Percentiles rank a stretch among this genome's conserved stretches.
Conservation (phyloP, 1,140 invertebrate genomes). For the Halesus radiatus region DNA sequence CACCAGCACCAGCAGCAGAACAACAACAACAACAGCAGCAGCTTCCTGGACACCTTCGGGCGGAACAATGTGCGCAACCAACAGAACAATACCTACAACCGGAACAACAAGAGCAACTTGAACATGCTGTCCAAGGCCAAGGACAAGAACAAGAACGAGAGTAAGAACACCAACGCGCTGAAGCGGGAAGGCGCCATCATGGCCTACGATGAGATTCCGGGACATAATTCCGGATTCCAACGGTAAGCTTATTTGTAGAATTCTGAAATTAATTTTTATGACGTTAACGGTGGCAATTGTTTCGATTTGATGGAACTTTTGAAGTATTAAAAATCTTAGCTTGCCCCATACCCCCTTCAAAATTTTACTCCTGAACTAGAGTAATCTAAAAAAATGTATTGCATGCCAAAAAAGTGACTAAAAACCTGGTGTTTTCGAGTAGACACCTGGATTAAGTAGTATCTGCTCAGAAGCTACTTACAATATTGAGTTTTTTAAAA, state of each 20-base stretch:
- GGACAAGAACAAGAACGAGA: slow-evolving; percentile 65
- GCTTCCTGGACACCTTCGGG: slow-evolving; percentile 54
- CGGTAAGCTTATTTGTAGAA: slow-evolving; percentile 62
- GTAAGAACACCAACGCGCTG: slow-evolving; percentile 61
- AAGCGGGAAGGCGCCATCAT: slow-evolving; percentile 65
- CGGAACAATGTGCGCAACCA: slow-evolving; percentile 62
- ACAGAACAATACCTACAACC: slow-evolving; percentile 60
- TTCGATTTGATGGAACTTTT: too few species aligned
- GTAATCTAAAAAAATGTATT: too few species aligned
- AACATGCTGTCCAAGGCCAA: slow-evolving; percentile 58
- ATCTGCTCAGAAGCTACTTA: too few species aligned
- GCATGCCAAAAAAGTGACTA: too few species aligned
- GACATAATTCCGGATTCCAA: slow-evolving; percentile 72
- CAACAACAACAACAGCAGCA: background rate
- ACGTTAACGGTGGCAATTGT: too few species aligned
- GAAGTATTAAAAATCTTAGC: too few species aligned
- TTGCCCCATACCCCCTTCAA: too few species aligned
- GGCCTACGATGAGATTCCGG: slow-evolving; percentile 72
- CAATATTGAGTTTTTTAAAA: too few species aligned
- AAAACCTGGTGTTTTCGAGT: too few species aligned
- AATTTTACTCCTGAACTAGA: too few species aligned
- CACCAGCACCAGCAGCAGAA: slow-evolving; percentile 57
- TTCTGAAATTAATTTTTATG: too few species aligned
- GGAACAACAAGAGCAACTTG: slow-evolving; percentile 62
- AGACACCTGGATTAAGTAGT: too few species aligned